Percentiles rank a stretch among this genome's conserved stretches.
Evolutionary conservation across 2,113 vertebrate genomes (phyloP).

Genomic region (Lates calcarifer): DNA sequence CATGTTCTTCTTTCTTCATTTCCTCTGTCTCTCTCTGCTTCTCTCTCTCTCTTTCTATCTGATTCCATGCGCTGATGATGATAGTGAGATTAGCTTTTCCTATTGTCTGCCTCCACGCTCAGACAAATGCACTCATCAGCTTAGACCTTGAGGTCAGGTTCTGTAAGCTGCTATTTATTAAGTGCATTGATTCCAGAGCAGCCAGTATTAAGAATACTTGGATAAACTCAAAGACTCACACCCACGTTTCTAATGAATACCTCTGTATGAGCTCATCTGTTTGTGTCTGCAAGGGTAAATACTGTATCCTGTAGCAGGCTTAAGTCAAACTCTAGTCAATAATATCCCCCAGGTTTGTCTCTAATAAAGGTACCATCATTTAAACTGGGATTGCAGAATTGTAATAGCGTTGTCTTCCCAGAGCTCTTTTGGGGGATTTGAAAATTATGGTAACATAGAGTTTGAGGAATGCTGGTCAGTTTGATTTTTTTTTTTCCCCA

Average conservation of each 20-base stretch:
- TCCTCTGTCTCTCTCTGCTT: conserved; percentile 62
- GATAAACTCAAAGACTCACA: conserved; percentile 86
- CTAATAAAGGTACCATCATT: conserved; percentile 54
- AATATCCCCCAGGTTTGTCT: conserved; percentile 52
- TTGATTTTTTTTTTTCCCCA: conserved; percentile 3
- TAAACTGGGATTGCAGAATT: conserved; percentile 33
- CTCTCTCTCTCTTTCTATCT: conserved; percentile 58
- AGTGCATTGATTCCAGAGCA: conserved; percentile 88
- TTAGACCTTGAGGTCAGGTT: conserved; percentile 82
- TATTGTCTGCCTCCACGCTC: conserved; percentile 73
- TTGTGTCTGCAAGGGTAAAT: conserved; percentile 66
- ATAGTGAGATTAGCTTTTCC: conserved; percentile 71
- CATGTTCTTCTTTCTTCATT: conserved; percentile 70
- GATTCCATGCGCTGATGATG: conserved; percentile 64
- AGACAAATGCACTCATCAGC: conserved; percentile 87
- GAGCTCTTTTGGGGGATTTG: not conserved
- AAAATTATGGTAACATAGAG: not conserved
- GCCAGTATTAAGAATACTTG: conserved; percentile 85
- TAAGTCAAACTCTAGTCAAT: conserved; percentile 66
- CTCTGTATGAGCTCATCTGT: conserved; percentile 70
- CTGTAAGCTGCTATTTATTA: conserved; percentile 92
- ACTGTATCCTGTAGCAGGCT: conserved; percentile 49
- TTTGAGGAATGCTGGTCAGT: conserved; percentile 13
- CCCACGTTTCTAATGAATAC: conserved; percentile 78
- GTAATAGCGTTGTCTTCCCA: conserved; percentile 19